These are phyloP conservation scores for Mormoops blainvillei DNA, from an alignment of 2,113 vertebrate genomes.

Conservation along the genomic window DNA sequence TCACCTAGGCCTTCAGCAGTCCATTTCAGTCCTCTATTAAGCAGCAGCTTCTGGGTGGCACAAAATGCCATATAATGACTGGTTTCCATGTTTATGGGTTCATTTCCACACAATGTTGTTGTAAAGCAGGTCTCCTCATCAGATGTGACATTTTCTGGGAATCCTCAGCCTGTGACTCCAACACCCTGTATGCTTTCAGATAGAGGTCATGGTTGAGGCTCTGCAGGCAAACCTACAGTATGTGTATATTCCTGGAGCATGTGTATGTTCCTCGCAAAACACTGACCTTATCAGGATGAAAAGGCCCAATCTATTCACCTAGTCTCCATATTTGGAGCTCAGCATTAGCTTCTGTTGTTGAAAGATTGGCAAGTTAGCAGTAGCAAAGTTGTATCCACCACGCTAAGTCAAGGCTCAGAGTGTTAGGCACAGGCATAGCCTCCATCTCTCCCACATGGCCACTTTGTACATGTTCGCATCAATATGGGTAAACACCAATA, in stretches of 20 bases:
- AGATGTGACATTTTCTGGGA: background rate
- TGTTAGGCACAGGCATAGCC: background rate
- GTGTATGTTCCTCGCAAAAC: background rate
- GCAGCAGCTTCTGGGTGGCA: background rate
- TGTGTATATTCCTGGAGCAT: background rate
- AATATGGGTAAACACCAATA: background rate
- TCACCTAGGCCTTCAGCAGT: background rate
- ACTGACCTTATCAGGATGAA: background rate
- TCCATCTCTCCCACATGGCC: background rate
- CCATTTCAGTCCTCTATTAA: background rate
- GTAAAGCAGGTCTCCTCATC: background rate
- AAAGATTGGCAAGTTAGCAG: background rate
- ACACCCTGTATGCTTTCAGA: background rate
- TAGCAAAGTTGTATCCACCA: background rate
- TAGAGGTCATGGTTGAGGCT: background rate
- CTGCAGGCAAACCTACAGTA: background rate
- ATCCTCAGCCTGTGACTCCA: background rate
- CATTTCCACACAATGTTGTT: background rate
- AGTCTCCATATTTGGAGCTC: background rate
- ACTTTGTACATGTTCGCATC: background rate
- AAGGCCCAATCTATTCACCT: background rate
- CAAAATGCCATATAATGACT: background rate
- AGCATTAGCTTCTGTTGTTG: background rate
- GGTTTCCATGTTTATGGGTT: background rate
- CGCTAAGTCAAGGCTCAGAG: background rate